A percentile compares a stretch with the other conserved stretches of the same genome.
phyloP scores from a whole-genome alignment of 2,113 vertebrate species.

The Cinclus mexicanus region DNA sequence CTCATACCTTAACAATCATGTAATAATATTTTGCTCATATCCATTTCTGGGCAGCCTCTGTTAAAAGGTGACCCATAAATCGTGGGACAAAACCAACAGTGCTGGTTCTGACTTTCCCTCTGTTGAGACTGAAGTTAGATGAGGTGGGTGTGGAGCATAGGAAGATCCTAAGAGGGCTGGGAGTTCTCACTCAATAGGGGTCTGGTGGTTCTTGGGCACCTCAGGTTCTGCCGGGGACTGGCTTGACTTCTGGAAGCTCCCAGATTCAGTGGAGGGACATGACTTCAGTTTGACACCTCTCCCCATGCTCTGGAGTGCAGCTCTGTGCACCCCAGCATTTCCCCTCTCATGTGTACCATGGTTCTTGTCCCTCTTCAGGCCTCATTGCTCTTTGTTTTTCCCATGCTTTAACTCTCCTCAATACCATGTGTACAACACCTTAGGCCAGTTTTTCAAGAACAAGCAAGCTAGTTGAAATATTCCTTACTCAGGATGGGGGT shows the following conservation, averaged over 20 bases:
- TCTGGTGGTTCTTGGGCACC: not conserved
- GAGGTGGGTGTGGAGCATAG: not conserved
- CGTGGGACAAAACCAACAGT: not conserved
- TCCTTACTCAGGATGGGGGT: not conserved
- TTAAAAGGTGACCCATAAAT: not conserved
- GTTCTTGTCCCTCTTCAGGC: not conserved
- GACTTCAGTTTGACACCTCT: not conserved
- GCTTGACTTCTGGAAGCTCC: not conserved
- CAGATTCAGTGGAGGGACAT: not conserved
- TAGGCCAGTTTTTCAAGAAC: not conserved
- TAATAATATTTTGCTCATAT: not conserved
- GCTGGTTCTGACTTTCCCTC: not conserved
- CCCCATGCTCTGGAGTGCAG: too few species aligned
- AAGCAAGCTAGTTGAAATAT: not conserved
- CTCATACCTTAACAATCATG: not conserved
- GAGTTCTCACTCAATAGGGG: not conserved
- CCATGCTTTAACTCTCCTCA: not conserved
- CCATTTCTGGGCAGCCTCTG: not conserved
- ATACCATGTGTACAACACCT: not conserved
- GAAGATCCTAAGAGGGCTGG: not conserved
- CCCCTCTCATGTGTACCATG: fast-evolving
- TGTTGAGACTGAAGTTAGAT: not conserved
- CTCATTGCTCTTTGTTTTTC: not conserved
- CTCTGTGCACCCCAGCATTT: not conserved
- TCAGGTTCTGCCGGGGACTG: not conserved